Evolutionary conservation across 2,888 invertebrate genomes (phyloP), one percentile per base, ranked within the genome.

Genomic region (Epiblema foenella): DNA sequence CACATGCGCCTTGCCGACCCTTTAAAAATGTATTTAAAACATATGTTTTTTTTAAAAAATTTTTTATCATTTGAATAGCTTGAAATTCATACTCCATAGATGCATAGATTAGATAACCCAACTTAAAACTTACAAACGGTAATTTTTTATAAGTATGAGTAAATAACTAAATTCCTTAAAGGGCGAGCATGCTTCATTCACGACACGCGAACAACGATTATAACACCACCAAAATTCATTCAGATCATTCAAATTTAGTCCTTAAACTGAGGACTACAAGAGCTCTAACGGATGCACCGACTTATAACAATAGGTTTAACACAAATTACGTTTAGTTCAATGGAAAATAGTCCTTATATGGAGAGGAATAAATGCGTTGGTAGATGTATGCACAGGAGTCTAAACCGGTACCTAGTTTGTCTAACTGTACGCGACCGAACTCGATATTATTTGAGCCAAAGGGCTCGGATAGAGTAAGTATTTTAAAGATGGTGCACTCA

Each of bases 341-440:
- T 24, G n/a, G n/a, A 64, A 54, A 54, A 11, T 39, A n/a, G 52
- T 9, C 52, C 39, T 24, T 54, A 64, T 20, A 0, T 0, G 7
- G n/a, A 24, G 39, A 20, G 12, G 2, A 1, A n/a, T 39, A 64
- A 33, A 37, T 2, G 64, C 17, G 2, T 11, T 54, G 39, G 24
- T 5, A 54, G n/a, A 15, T 46, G 54, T 52, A 42, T 54, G 33
- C 11, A 46, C 20, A 46, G 56, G 60, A 67, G 56, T 52, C n/a
- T 51, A 56, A 60, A 71, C 71, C 67, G 62, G 63, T 69, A 51
- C 57, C 57, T 62, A 62, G 68, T 68, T 68, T 64, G 60, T 33
- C 54, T 71, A 71, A 71, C 71, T 67, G 71, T 71, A 71, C 62
- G 54, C 56, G 68, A 57, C 68, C 60, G 68, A 69, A 69, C 68